Base-by-base conservation (phyloP, 1,140 invertebrate species). In the Physella acuta region DNA sequence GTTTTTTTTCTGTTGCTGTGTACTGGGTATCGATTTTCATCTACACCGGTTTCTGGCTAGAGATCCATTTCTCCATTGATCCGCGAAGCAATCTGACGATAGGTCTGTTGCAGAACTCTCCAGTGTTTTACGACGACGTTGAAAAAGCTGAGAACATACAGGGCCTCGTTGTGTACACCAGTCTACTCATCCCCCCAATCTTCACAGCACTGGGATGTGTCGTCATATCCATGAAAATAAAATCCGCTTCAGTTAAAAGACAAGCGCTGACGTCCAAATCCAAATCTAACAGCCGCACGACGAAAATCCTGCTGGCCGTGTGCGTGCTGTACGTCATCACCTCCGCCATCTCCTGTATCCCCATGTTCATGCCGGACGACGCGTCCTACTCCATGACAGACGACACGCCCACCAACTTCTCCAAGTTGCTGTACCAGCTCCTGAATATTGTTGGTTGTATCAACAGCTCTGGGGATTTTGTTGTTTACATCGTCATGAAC, bases 11-110 rank as follows among this genome's bases (percentile, higher is more conserved):
- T 52, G 11, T 44, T 20, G 30, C 30, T n/a, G 20, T 53, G 51
- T 17, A 52, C 3, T 52, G 26, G 3, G 51, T 52, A 30, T 26
- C 26, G 3, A 39, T 53, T 5, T 30, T 33, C n/a, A 44, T 17
- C 28, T 65, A 65, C 49, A 31, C 36, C n/a, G 3, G 62, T 14
- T 14, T 44, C 44, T 65, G 62, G 62, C 52, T 65, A 39, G 39
- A 37, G 39, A 52, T 65, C 28, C 28, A 26, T n/a, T 65, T 52
- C 49, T 3, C 31, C 28, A 30, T 5, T 28, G 44, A 52, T 11
- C 17, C 2, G 3, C 17, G 2, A 37, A 11, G 17, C 28, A 65
- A 65, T 24, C 30, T 28, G 1, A 24, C 44, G 2, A 30, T 65
- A 14, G 62, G 62, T 3, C 36, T 52, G 11, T 11, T 28, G 1